Evolutionary conservation across 2,888 invertebrate genomes (phyloP), one percentile per base, ranked within the genome.

Genomic region (Drosophila koepferae): DNA sequence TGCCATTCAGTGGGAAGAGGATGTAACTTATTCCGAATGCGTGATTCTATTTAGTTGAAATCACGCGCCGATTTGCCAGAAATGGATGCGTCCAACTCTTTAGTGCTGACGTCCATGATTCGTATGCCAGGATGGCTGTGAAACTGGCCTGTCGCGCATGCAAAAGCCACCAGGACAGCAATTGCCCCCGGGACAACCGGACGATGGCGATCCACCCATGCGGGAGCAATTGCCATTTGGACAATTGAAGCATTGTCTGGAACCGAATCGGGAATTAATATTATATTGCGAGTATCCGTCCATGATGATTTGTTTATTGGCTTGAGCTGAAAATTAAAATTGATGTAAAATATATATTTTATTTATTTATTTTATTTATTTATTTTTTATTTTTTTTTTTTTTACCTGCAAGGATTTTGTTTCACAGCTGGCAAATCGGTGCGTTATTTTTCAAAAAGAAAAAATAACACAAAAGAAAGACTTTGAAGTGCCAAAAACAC

Each of bases 81-180:
- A 28, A 62, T 62, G 62, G 62, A 63, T n/a, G 20, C 62, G 53
- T 49, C 10, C 10, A 48, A 48, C 78, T 75, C 70, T 69, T 78
- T 65, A 68, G 5, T 71, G 73, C 62, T 55, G 66, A 54, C 68
- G 76, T 65, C 79, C 76, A 66, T 64, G 62, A 28, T 59, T 56
- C 8, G 60, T 1, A 0, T 44, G 44, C 82, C 75, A 79, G 36
- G 55, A 28, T 28, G 18, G 18, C 44, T 63, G 56, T 36, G 23
- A 43, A 40, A n/a, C 20, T 20, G 48, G 2, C 28, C 51, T 36
- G 0, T 53, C 56, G 8, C 60, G 48, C 40, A 49, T 49, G 34
- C 84, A 79, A 7, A 41, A 54, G 14, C 82, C 77, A 20, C 67
- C 63, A 20, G 66, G 64, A 28, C 75, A 86, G 64, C 74, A 87